Percentiles rank a stretch among this genome's conserved stretches.
These are phyloP conservation scores for Drosophila leontia DNA, from an alignment of 1,140 invertebrate species.

Conservation along the genomic window DNA sequence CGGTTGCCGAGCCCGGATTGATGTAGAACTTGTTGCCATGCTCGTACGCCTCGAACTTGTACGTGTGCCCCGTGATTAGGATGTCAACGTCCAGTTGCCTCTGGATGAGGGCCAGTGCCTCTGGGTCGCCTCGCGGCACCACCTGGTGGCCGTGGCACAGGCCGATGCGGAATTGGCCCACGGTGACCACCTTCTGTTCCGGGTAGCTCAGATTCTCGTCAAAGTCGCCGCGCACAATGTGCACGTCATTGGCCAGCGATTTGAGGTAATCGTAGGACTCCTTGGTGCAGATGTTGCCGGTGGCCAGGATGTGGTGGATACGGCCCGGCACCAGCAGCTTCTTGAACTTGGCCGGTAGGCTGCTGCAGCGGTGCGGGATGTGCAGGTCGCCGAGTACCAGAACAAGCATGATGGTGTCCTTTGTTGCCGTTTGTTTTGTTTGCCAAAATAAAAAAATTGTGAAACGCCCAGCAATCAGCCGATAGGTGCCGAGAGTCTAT, in stretches of 20 bases:
- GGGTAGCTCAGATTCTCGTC: constrained; percentile 95
- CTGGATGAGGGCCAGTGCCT: constrained; percentile 96
- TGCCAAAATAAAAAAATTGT: constrained; percentile 54
- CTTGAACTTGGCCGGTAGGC: constrained; percentile 97
- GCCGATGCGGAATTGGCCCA: constrained; percentile 99
- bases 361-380: constrained; percentile 98
- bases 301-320: constrained; percentile 99
- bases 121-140: constrained; percentile 98
- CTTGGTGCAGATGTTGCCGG: constrained; percentile 98
- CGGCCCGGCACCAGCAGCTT: constrained; percentile 98
- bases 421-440: constrained; percentile 21
- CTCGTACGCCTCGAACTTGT: constrained; percentile 99
- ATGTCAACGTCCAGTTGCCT: constrained; percentile 99
- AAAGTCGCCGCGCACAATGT: constrained; percentile 95
- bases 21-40: constrained; percentile 99
- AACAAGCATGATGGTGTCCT: constrained; percentile 89
- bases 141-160: constrained; percentile 98
- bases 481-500: background rate
- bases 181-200: constrained; percentile 99
- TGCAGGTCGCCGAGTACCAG: constrained; percentile 99
- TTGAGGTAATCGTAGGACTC: constrained; percentile 99
- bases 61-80: constrained; percentile 99
- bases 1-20: constrained; percentile 99
- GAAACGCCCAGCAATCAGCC: constrained; percentile 65
- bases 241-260: constrained; percentile 98